Evolutionary conservation across 1,140 invertebrate genomes (phyloP), one percentile per base, ranked within the genome.

Genomic region (Papilio polyxenes): DNA sequence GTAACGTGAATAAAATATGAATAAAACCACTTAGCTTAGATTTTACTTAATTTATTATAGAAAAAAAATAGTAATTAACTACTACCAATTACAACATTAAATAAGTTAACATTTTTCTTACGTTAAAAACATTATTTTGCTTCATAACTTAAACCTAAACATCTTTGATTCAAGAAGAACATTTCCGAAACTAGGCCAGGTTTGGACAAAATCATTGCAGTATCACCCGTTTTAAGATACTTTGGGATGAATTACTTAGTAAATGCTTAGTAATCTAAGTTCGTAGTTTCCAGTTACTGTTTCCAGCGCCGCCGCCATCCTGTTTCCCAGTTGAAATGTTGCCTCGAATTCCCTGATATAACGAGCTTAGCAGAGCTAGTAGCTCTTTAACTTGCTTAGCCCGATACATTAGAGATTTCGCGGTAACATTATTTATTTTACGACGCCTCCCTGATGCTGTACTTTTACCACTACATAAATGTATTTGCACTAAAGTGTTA

Each of bases 351-450:
- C 56, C 17, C 56, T 59, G 7, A 59, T 59, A 7, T n/a, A n/a
- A 59, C 56, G 56, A 59, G 56, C 56, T 59, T 59, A 53, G 51
- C 51, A 15, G 51, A 59, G 56, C 56, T 44, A 44, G 17, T 1
- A 59, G 56, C 56, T 17, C 56, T n/a, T 17, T n/a, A 6, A 59
- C 56, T n/a, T n/a, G 56, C 56, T n/a, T 59, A 59, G 17, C 56
- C 56, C 56, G 56, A 7, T n/a, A 59, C 15, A 59, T 59, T n/a
- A 59, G 56, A n/a, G 56, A 59, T n/a, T 59, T n/a, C 56, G 56
- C 56, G 56, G 56, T 59, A 59, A 59, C 56, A 59, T n/a, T 17
- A n/a, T 59, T n/a, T 56, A 31, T 53, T 56, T 56, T 56, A 56
- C 15, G 53, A 17, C 17, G 56, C 17, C 56, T 59, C 56, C 17